Conservation (phyloP, 2,113 vertebrate genomes). For the Ptychochromis oligacanthus region DNA sequence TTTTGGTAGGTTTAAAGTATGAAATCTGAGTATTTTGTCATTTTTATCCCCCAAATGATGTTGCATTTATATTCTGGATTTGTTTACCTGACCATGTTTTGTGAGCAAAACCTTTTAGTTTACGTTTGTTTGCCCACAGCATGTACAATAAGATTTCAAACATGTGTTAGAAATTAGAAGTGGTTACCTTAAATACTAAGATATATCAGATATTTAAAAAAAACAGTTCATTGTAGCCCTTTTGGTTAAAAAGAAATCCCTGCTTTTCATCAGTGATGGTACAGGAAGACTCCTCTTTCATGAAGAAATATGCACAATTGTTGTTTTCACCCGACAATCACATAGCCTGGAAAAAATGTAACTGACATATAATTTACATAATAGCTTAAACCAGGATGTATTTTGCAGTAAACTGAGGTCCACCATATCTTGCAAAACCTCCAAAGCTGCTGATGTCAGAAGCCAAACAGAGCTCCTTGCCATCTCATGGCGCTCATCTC, state of each 20-base stretch:
- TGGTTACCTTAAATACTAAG: neutral
- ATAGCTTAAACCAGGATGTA: neutral
- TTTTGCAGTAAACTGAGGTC: neutral
- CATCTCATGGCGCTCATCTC: constrained; percentile 3
- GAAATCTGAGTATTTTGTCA: neutral
- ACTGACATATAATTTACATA: neutral
- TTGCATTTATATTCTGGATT: neutral
- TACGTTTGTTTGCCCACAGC: neutral
- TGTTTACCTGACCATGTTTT: neutral
- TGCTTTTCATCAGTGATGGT: neutral
- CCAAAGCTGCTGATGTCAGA: constrained; percentile 4
- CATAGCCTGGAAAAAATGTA: neutral
- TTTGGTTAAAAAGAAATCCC: neutral
- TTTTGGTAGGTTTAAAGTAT: neutral
- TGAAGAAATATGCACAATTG: neutral
- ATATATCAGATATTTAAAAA: neutral
- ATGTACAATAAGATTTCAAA: neutral
- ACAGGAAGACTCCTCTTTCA: neutral
- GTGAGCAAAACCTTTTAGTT: neutral
- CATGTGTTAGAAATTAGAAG: neutral
- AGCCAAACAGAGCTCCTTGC: neutral
- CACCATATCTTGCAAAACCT: neutral
- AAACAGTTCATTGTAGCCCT: neutral
- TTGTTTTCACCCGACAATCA: neutral
- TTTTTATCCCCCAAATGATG: too few relatives aligned